Evolutionary conservation across 2,113 vertebrate genomes (phyloP).

Genomic region (Oryzias javanicus): DNA sequence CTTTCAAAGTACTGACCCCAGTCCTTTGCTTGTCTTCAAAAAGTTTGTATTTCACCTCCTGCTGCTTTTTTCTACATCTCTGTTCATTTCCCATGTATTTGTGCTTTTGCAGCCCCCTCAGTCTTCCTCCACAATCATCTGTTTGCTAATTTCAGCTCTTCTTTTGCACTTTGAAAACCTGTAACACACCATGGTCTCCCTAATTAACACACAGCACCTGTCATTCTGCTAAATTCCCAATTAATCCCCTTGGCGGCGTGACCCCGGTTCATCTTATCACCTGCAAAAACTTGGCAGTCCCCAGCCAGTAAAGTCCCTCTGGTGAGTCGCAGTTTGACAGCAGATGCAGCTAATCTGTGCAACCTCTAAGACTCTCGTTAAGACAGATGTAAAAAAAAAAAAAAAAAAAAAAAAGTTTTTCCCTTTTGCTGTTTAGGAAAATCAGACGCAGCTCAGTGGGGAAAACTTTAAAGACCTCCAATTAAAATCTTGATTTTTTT

Average conservation of each 20-base stretch:
- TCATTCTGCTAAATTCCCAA: constrained; percentile 41
- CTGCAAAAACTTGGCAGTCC: constrained; percentile 3
- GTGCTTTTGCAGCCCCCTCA: constrained; percentile 8
- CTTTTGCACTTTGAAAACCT: constrained; percentile 44
- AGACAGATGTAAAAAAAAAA: constrained; percentile 22
- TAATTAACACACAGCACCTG: constrained; percentile 54
- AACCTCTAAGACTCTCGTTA: not conserved
- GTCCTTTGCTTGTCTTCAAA: constrained; percentile 27
- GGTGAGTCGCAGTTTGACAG: constrained; percentile 6
- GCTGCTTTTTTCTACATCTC: constrained; percentile 6
- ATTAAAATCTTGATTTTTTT: too few relatives aligned
- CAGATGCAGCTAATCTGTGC: constrained; percentile 9
- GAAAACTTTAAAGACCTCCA: not conserved
- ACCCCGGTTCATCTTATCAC: constrained; percentile 31
- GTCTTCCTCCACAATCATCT: not conserved
- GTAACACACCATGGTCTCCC: constrained; percentile 40
- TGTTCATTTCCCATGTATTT: constrained; percentile 34
- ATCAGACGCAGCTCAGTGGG: constrained; percentile 51
- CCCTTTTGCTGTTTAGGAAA: constrained; percentile 41
- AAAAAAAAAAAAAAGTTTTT: constrained; percentile 21
- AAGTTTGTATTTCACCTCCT: constrained; percentile 6
- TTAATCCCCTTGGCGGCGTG: constrained; percentile 33
- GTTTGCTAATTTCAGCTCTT: constrained; percentile 36
- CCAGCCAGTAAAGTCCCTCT: constrained; percentile 1
- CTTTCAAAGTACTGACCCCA: constrained; percentile 15